Conservation (phyloP, 2,888 invertebrate species). For the Synanthedon myopaeformis region DNA sequence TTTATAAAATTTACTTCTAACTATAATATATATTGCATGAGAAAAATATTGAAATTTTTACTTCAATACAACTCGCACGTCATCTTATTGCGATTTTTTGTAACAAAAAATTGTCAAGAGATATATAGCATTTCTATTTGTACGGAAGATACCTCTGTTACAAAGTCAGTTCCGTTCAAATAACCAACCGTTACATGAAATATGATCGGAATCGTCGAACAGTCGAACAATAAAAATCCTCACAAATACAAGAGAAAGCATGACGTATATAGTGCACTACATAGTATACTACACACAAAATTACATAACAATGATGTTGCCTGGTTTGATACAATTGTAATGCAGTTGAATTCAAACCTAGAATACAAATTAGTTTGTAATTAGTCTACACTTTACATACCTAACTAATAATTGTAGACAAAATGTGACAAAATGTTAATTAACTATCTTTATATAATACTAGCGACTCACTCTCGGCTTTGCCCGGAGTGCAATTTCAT, state of each 20-base stretch:
- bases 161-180: neutral
- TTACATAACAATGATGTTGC: neutral
- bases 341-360: neutral
- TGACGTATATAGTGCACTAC: neutral
- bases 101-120: too few species aligned
- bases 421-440: too few species aligned
- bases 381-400: too few species aligned
- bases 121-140: neutral
- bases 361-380: too few species aligned
- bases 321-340: neutral
- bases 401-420: too few species aligned
- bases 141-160: neutral
- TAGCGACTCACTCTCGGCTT: too few species aligned
- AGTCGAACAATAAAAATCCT: neutral
- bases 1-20: too few species aligned
- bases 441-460: too few species aligned
- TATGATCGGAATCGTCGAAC: neutral
- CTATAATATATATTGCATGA: too few species aligned
- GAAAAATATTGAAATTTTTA: too few species aligned
- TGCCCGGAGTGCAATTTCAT: too few species aligned
- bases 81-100: neutral
- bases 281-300: neutral
- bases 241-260: neutral
- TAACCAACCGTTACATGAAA: neutral
- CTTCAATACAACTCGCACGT: too few species aligned